Percentiles rank a stretch among this genome's conserved stretches.
phyloP scores from a whole-genome alignment of 2,888 invertebrate genomes.

The Ctenicera cuprea region DNA sequence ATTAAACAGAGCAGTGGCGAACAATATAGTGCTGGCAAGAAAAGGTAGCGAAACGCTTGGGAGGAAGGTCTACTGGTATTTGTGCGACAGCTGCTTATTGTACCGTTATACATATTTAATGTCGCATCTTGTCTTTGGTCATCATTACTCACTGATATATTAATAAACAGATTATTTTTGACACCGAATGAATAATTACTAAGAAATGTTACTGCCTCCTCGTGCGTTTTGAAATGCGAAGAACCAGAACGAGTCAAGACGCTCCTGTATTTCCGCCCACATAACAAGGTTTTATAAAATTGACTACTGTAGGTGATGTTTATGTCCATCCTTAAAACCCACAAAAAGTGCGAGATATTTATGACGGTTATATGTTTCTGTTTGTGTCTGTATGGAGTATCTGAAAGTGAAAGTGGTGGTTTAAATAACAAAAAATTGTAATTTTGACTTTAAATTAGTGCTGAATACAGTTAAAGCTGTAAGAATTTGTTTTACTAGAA shows the following conservation, averaged over 20 bases:
- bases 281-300: slow-evolving; percentile 38
- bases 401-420: background rate
- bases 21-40: too few species aligned
- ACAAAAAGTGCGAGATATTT: slow-evolving; percentile 39
- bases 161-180: slow-evolving; percentile 22
- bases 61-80: background rate
- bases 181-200: slow-evolving; percentile 19
- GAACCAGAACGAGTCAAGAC: slow-evolving; percentile 31
- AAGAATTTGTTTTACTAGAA: too few species aligned
- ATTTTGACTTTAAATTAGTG: too few species aligned
- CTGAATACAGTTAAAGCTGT: too few species aligned
- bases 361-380: slow-evolving; percentile 31
- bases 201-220: background rate
- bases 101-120: slow-evolving; percentile 1
- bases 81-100: too few species aligned
- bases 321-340: slow-evolving; percentile 41
- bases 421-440: too few species aligned
- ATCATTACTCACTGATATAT: slow-evolving; percentile 8
- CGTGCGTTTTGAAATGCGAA: slow-evolving; percentile 20
- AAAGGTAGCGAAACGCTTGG: too few species aligned
- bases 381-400: slow-evolving; percentile 10
- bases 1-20: too few species aligned
- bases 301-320: slow-evolving; percentile 44
- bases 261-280: slow-evolving; percentile 35
- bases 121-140: background rate